Evolutionary conservation across 1,140 invertebrate species (phyloP).

Genomic region (Eriocheir sinensis): DNA sequence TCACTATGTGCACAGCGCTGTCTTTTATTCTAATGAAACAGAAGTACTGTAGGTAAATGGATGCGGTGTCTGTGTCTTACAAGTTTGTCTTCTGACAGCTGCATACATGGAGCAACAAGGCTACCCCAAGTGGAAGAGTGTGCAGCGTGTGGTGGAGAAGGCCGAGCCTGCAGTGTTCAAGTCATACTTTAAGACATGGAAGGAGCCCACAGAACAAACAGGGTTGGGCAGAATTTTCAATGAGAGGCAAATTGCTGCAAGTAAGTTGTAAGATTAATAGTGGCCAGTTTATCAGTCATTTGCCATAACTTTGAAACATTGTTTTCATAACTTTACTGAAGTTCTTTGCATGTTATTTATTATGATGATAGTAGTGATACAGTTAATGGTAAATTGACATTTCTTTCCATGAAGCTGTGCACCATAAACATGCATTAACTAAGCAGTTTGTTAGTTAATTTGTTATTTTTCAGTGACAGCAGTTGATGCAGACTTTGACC

Average conservation of each 20-base stretch:
- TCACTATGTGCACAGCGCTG: too few species aligned
- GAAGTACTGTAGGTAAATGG: too few species aligned
- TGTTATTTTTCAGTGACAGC: constrained; percentile 76
- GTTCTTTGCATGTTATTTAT: too few species aligned
- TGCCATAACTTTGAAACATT: neutral
- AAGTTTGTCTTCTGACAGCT: neutral
- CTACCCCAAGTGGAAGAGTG: constrained; percentile 90
- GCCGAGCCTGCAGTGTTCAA: constrained; percentile 90
- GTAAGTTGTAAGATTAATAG: constrained; percentile 69
- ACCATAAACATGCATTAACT: too few species aligned
- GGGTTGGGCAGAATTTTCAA: constrained; percentile 81
- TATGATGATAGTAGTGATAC: too few species aligned
- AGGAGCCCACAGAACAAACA: constrained; percentile 85
- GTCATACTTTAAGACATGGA: constrained; percentile 90
- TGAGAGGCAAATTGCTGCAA: constrained; percentile 80
- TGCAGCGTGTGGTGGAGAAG: constrained; percentile 87
- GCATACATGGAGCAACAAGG: constrained; percentile 87
- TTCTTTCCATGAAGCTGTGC: too few species aligned
- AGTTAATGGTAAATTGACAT: too few species aligned
- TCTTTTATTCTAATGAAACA: too few species aligned
- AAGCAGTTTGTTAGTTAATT: too few species aligned
- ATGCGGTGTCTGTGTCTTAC: too few species aligned
- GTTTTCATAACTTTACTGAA: too few species aligned
- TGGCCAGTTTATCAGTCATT: neutral
- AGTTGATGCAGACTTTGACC: constrained; percentile 80